These are phyloP conservation scores for Ceratina calcarata DNA, from an alignment of 1,140 invertebrate species.

Conservation along the genomic window DNA sequence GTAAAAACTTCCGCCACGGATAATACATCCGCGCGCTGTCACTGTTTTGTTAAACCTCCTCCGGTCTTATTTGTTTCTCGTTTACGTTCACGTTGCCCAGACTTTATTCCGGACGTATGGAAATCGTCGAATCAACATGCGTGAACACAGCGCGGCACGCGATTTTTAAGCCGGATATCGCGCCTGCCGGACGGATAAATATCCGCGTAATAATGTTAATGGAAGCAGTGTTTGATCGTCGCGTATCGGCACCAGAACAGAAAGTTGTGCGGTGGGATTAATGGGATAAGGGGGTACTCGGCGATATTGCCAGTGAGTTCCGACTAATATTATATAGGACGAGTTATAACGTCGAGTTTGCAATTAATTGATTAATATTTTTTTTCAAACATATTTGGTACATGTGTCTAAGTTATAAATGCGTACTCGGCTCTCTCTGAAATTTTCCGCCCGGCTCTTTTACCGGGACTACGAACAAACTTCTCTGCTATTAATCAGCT, in stretches of 20 bases:
- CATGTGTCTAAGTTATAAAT: too few relatives aligned
- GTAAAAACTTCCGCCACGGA: constrained; percentile 50
- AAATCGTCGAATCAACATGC: constrained; percentile 16
- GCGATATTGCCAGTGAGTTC: too few relatives aligned
- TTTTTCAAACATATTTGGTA: too few relatives aligned
- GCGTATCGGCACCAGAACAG: constrained; percentile 53
- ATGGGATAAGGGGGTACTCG: neutral
- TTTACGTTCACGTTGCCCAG: constrained; percentile 24
- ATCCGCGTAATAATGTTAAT: constrained; percentile 61
- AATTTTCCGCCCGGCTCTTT: too few relatives aligned
- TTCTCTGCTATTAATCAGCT: too few relatives aligned
- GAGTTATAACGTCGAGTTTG: too few relatives aligned
- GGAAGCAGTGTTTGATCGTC: constrained; percentile 57
- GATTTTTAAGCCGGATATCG: constrained; percentile 48
- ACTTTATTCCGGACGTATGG: neutral
- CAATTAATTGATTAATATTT: too few relatives aligned
- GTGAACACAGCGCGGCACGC: constrained; percentile 20
- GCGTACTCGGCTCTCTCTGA: too few relatives aligned
- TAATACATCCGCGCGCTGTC: constrained; percentile 46
- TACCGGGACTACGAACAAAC: too few relatives aligned
- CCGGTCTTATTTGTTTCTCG: constrained; percentile 40
- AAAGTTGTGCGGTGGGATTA: constrained; percentile 47
- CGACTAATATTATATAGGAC: too few relatives aligned
- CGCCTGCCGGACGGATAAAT: constrained; percentile 51
- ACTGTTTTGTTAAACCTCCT: constrained; percentile 45